These are phyloP conservation scores for human DNA, from an alignment of 2,113 vertebrate species.

Conservation along the genomic window DNA sequence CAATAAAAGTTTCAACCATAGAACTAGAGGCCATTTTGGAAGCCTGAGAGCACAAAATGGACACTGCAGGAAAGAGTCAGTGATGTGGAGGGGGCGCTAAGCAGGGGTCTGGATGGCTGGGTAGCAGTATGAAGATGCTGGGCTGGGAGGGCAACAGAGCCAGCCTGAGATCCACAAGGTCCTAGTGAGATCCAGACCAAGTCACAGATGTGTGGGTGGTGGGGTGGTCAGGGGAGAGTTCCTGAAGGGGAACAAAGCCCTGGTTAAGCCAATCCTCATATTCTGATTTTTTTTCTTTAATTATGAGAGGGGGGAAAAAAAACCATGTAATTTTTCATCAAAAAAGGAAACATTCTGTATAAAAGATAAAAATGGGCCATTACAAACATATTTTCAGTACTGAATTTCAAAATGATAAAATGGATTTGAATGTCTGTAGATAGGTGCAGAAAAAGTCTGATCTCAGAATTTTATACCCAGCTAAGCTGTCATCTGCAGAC, in stretches of 20 bases:
- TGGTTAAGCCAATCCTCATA: no score
- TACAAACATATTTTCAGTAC: background rate
- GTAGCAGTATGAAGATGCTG: fast-evolving
- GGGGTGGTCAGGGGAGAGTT: no score
- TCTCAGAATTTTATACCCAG: background rate
- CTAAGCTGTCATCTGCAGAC: background rate
- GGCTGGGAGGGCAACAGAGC: fast-evolving
- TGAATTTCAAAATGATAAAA: background rate
- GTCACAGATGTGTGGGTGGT: fast-evolving
- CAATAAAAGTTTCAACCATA: fast-evolving
- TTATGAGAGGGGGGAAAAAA: background rate
- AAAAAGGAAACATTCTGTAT: background rate
- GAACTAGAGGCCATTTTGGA: background rate
- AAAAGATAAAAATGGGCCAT: background rate
- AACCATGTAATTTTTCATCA: background rate
- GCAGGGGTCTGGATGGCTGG: fast-evolving
- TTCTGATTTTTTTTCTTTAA: background rate
- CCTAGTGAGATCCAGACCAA: fast-evolving
- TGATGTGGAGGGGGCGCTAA: fast-evolving
- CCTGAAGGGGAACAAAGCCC: background rate
- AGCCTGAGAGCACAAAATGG: fast-evolving
- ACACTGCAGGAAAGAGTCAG: fast-evolving
- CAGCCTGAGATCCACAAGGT: fast-evolving
- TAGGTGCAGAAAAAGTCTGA: background rate
- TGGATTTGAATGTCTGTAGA: background rate